phyloP scores from a whole-genome alignment of 2,113 vertebrate species.

The Corydoras sp. region DNA sequence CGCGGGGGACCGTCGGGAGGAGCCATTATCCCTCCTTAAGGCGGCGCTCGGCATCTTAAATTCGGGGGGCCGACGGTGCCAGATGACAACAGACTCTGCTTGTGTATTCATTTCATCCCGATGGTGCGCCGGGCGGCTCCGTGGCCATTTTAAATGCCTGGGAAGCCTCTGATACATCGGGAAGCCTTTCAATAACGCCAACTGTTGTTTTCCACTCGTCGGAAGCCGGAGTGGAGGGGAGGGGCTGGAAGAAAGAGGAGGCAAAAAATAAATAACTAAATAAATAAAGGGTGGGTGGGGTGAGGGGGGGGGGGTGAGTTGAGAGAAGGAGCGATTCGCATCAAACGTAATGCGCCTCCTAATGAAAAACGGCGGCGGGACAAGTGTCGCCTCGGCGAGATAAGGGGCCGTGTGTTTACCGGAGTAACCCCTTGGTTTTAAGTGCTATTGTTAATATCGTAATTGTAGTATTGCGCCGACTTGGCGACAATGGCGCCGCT shows the following conservation, averaged over 20 bases:
- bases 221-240: conserved; percentile 39
- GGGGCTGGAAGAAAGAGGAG: neutral
- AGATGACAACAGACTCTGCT: conserved; percentile 42
- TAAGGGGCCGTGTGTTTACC: conserved; percentile 69
- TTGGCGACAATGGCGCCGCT: conserved; percentile 64
- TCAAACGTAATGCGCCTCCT: conserved; percentile 59
- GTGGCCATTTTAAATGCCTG: conserved; percentile 38
- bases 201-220: conserved; percentile 48
- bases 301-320: too few species aligned
- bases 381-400: conserved; percentile 63
- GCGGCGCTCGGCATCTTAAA: conserved; percentile 57
- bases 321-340: conserved; percentile 58
- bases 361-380: conserved; percentile 60
- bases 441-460: conserved; percentile 73
- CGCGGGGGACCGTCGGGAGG: conserved; percentile 71
- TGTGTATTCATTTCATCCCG: conserved; percentile 37
- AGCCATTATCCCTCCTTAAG: conserved; percentile 74
- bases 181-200: conserved; percentile 49
- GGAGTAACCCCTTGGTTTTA: conserved; percentile 71
- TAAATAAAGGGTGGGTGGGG: too few species aligned
- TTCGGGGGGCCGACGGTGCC: conserved; percentile 21
- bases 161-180: conserved; percentile 43
- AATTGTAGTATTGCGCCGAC: conserved; percentile 70
- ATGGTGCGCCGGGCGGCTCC: conserved; percentile 35
- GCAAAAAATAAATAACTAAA: conserved; percentile 15